phyloP scores from a whole-genome alignment of 1,140 invertebrate species.

The Achroia grisella region DNA sequence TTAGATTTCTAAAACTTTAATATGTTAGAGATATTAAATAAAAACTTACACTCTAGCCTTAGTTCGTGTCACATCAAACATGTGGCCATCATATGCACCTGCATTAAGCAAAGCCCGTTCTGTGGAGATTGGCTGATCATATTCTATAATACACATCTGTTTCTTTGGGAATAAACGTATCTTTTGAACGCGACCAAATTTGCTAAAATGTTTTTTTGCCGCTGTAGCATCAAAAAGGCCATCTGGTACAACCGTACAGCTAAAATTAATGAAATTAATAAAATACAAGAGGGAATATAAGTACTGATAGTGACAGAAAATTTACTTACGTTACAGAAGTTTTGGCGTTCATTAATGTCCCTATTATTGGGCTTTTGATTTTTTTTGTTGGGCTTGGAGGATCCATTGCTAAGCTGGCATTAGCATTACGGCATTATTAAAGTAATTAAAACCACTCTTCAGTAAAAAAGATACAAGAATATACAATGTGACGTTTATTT shows the following conservation, averaged over 20 bases:
- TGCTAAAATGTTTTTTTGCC: slow-evolving; percentile 78
- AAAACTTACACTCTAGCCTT: slow-evolving; percentile 52
- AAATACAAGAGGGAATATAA: slow-evolving; percentile 1
- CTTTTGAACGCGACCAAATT: slow-evolving; percentile 77
- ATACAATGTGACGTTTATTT: not conserved
- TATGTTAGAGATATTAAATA: slow-evolving; percentile 5
- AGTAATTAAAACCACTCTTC: not conserved
- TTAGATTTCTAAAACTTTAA: not conserved
- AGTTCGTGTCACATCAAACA: slow-evolving; percentile 75
- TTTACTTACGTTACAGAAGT: slow-evolving; percentile 53
- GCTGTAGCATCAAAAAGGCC: slow-evolving; percentile 75
- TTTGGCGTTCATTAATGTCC: slow-evolving; percentile 37
- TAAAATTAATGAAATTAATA: slow-evolving; percentile 25
- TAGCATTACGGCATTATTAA: slow-evolving; percentile 3
- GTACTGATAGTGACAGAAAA: not conserved
- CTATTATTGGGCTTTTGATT: slow-evolving; percentile 35
- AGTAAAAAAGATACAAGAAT: not conserved
- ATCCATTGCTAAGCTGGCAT: slow-evolving; percentile 29
- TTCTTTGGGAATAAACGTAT: slow-evolving; percentile 77
- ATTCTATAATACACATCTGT: slow-evolving; percentile 77
- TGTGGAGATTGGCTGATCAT: slow-evolving; percentile 73
- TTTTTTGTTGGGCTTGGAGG: slow-evolving; percentile 38
- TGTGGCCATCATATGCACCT: slow-evolving; percentile 75
- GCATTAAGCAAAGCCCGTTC: slow-evolving; percentile 75
- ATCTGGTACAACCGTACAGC: slow-evolving; percentile 79